Base-by-base conservation (phyloP, 2,113 vertebrate species). In the Ibidorhyncha struthersii region DNA sequence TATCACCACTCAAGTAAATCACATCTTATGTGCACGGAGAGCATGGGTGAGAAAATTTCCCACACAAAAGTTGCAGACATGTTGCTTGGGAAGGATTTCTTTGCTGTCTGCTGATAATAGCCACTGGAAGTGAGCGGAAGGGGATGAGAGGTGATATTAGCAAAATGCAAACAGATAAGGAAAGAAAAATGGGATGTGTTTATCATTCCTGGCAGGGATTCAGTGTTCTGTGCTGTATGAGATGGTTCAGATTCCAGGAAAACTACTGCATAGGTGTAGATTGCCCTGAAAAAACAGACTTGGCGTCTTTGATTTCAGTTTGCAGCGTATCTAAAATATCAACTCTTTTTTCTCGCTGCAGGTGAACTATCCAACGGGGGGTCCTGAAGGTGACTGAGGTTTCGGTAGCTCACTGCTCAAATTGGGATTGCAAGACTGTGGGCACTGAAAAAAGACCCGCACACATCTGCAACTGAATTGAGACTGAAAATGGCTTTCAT, bases 91-190 rank as follows among this genome's bases (percentile, higher is more conserved):
- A 87, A 86, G 61, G 94, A 96, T 93, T 84, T 93, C 86, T 89
- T 92, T 97, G 96, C 86, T 94, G 53, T 88, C 93, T 72, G 87
- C 89, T 96, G 97, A 96, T 97, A 97, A 96, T 80, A 90, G 70
- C 67, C 89, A 34, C 96, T 97, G 97, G 86, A 96, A 97, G 94
- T 2, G 27, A 94, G 77, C 16, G 40, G 88, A 96, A 97, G 69
- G 79, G 86, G 27, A 53, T 88, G 95, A 93, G 93, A 78, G 89
- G 79, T 69, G 90, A 96, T 89, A 96, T 91, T 94, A 91, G n/a
- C 95, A 94, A 96, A 97, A 97, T 32, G 71, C 91, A 96, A 97
- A 93, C 79, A 97, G 97, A 97, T 97, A 98, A 97, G 92, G 89
- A 22, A 86, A 97, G 90, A 93, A 91, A 97, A 97, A 98, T 95